Conservation (phyloP, 1,140 invertebrate genomes). For the Ridgeia piscesae region DNA sequence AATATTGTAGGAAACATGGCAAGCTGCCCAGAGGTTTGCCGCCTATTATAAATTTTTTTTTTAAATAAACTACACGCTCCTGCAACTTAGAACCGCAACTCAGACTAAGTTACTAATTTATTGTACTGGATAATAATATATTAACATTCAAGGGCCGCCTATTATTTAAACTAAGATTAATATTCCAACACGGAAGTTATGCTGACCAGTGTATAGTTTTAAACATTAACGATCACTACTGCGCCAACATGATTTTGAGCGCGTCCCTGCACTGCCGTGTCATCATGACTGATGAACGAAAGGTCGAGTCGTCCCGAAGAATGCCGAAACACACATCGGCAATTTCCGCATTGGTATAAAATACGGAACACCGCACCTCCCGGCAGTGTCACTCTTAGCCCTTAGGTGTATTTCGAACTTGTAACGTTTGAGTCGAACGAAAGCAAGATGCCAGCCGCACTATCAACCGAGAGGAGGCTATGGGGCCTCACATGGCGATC, state of each 20-base stretch:
- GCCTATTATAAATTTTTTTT: too few relatives aligned
- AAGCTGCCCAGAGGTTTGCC: background rate
- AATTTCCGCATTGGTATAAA: slow-evolving; percentile 6
- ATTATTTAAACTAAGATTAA: background rate
- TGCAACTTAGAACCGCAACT: too few relatives aligned
- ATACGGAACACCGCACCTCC: background rate
- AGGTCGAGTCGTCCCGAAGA: background rate
- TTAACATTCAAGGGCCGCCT: background rate
- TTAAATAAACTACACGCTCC: too few relatives aligned
- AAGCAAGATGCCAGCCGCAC: background rate
- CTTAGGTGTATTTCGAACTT: background rate
- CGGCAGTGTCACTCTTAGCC: background rate
- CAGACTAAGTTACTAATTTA: background rate
- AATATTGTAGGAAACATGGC: too few relatives aligned
- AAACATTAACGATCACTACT: background rate
- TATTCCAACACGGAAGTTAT: background rate
- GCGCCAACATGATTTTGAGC: background rate
- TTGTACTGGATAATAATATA: background rate
- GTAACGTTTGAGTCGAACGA: background rate
- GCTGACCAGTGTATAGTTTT: background rate
- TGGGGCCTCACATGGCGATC: background rate
- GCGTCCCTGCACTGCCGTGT: background rate
- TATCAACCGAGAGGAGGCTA: background rate
- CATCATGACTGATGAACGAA: background rate
- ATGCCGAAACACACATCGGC: background rate